Conservation (phyloP, 2,888 invertebrate species). For the Hypselothyrea guttata region DNA sequence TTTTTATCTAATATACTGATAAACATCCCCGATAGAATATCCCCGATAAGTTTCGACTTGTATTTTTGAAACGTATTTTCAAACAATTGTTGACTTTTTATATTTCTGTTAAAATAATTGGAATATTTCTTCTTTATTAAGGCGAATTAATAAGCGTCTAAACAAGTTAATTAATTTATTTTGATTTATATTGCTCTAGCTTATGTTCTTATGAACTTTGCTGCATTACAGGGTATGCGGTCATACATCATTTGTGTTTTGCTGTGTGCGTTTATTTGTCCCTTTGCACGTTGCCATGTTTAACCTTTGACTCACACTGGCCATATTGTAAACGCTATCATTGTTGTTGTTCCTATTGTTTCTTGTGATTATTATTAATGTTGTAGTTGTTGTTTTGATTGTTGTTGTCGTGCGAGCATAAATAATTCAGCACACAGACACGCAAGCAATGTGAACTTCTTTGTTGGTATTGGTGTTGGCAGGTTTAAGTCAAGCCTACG, state of each 20-base stretch:
- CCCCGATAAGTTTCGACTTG: too few relatives aligned
- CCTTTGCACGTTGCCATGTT: slow-evolving; percentile 49
- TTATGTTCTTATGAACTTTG: too few relatives aligned
- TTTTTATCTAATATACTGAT: too few relatives aligned
- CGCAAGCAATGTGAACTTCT: slow-evolving; percentile 19
- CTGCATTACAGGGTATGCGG: slow-evolving; percentile 1
- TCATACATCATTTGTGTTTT: background rate
- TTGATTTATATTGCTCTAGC: too few relatives aligned
- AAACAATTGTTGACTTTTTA: too few relatives aligned
- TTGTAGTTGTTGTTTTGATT: slow-evolving; percentile 32
- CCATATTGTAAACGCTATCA: slow-evolving; percentile 58
- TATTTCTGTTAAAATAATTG: too few relatives aligned
- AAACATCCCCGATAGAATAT: too few relatives aligned
- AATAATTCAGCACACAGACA: slow-evolving; percentile 58
- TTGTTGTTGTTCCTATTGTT: slow-evolving; percentile 35
- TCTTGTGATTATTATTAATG: slow-evolving; percentile 32
- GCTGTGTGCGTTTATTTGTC: slow-evolving; percentile 42
- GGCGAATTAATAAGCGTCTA: too few relatives aligned
- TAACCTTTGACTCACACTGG: slow-evolving; percentile 63
- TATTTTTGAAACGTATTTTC: too few relatives aligned
- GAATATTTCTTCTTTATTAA: too few relatives aligned
- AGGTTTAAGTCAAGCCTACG: slow-evolving; percentile 36
- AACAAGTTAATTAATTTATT: too few relatives aligned
- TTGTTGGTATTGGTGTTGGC: slow-evolving; percentile 21
- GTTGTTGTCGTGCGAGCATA: slow-evolving; percentile 52